These are phyloP conservation scores for Clarias gariepinus DNA, from an alignment of 2,113 vertebrate genomes.

Conservation along the genomic window DNA sequence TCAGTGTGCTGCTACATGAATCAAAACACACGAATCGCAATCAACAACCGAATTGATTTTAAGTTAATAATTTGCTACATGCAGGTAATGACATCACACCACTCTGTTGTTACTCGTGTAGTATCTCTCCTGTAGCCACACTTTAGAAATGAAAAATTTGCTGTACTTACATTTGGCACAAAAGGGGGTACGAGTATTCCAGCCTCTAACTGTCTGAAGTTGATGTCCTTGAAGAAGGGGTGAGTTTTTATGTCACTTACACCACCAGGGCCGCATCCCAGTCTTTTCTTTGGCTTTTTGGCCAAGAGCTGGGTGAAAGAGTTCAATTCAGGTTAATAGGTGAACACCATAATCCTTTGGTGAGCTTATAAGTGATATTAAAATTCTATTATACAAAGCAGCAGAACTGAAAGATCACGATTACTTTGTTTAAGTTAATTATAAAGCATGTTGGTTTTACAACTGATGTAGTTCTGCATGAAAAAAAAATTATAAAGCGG, in stretches of 20 bases:
- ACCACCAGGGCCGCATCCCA: conserved; percentile 67
- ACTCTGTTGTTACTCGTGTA: neutral
- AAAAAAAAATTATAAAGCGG: no score
- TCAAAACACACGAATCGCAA: no score
- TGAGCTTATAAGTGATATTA: neutral
- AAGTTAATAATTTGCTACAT: neutral
- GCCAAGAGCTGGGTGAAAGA: conserved; percentile 69
- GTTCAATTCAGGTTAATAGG: neutral
- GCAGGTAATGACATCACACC: neutral
- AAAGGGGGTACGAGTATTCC: conserved; percentile 75
- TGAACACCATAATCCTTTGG: neutral
- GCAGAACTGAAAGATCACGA: neutral
- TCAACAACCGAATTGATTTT: no score
- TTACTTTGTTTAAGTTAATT: neutral
- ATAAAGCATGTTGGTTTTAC: no score
- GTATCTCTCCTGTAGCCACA: neutral
- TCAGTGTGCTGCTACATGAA: no score
- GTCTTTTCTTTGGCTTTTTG: conserved; percentile 73
- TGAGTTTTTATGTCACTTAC: conserved; percentile 71
- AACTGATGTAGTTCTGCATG: no score
- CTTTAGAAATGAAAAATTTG: no score
- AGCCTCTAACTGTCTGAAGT: conserved; percentile 83
- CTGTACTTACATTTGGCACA: conserved; percentile 74
- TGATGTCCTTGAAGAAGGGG: conserved; percentile 77
- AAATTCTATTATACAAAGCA: no score